Evolutionary conservation across 2,888 invertebrate genomes (phyloP), one percentile per base, ranked within the genome.

Genomic region (Orthosia gothica): DNA sequence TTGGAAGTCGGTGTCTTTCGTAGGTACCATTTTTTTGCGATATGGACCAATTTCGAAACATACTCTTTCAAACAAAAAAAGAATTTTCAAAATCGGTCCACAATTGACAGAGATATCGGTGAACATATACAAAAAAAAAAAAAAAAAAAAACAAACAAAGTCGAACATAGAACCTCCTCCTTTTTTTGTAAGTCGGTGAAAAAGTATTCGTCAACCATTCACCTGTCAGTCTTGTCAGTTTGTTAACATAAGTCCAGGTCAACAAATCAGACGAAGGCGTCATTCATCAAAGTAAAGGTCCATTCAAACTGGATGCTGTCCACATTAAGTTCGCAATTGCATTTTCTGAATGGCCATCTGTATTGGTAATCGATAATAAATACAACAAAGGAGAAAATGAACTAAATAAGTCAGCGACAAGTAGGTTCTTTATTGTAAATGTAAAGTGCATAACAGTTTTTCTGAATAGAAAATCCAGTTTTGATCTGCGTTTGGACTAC

Each of bases 201-300:
- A 26, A 81, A 69, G 63, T 66, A 79, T 72, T 67, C 52, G 66
- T 61, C 70, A 62, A 72, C 67, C 50, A 77, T 79, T 75, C 70
- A 67, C 50, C 57, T 79, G 77, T 77, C 85, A 70, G 12, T 72
- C 58, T 47, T 73, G 72, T 69, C 85, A 70, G 18, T 78, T 69
- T 65, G 40, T 69, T 76, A 74, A 69, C 72, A 76, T 70, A 71
- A 50, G 64, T 55, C 49, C 73, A 75, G 69, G 76, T 75, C 73
- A 82, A 70, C 77, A 76, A 66, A 82, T 80, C 75, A 75, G 55
- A 18, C 59, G 47, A 64, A 76, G 58, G 23, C 23, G 20, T 59
- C 72, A 82, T 86, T 61, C 49, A 73, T 85, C 81, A 81, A 54
- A 81, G 62, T 73, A 74, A 79, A 62, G 70, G 59, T 73, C 73